Percentiles rank a stretch among this genome's conserved stretches.
phyloP scores from a whole-genome alignment of 2,113 vertebrate genomes.

The Dendropsophus ebraccatus region DNA sequence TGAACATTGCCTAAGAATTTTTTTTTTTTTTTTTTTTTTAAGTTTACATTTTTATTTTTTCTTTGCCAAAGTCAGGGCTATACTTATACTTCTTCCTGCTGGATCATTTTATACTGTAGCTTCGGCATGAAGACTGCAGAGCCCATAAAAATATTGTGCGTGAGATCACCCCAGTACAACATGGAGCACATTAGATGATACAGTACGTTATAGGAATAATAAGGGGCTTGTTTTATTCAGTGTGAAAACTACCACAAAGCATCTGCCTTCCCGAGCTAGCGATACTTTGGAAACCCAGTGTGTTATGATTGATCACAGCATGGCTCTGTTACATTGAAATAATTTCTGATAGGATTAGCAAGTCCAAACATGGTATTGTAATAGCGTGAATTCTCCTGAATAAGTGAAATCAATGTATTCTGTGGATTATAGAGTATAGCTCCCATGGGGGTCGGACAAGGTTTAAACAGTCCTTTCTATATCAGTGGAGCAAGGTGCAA shows the following conservation, averaged over 20 bases:
- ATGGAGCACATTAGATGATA: too few species aligned
- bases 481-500: not conserved
- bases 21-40: too few species aligned
- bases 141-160: too few species aligned
- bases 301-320: slow-evolving; percentile 4
- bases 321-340: slow-evolving; percentile 20
- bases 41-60: too few species aligned
- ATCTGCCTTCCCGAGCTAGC: not conserved
- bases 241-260: not conserved
- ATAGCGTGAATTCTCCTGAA: slow-evolving; percentile 3
- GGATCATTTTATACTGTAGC: too few species aligned
- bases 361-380: slow-evolving; percentile 22
- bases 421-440: not conserved
- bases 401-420: slow-evolving; percentile 28
- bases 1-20: too few species aligned
- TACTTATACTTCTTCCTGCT: too few species aligned
- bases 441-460: not conserved
- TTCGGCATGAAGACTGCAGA: too few species aligned
- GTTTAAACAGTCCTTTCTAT: not conserved
- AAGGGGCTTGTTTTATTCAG: not conserved
- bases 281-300: not conserved
- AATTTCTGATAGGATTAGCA: slow-evolving; percentile 14
- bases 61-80: too few species aligned
- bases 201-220: too few species aligned
- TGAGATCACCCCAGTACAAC: too few species aligned